Evolutionary conservation across 1,140 invertebrate genomes (phyloP), one percentile per base, ranked within the genome.

Genomic region (Philopotamus ludificatus): DNA sequence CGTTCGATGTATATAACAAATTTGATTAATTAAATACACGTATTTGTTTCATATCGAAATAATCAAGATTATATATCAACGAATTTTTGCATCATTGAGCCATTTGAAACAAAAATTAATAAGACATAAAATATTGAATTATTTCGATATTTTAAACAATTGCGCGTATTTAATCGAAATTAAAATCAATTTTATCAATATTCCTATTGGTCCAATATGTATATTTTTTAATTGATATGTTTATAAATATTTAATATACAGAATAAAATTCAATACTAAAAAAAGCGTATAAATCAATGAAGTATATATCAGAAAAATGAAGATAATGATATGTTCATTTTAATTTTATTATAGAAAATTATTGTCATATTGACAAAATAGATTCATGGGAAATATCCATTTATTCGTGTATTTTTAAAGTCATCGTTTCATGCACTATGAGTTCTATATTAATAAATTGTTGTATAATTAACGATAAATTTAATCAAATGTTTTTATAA

Each of bases 131-230:
- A n/a, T n/a, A 1, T 21, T 16, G 15, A 25, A 53, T 23, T 8
- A n/a, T 18, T 39, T 9, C 22, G 15, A 15, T 2, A 18, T 18
- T 18, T 49, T 9, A 12, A 49, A 18, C 2, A 21, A 21, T 15
- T 10, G n/a, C 15, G 28, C 21, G 23, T 7, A 22, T 26, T 53
- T 3, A 9, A 16, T 3, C 23, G 50, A 12, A 26, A 16, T 53
- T 49, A 21, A 20, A 21, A 21, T 21, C 20, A 54, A 54, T 51
- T 51, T 55, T 18, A 28, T 28, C 12, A 28, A 4, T 54, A 55
- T 55, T 55, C 23, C 10, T 57, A 57, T 57, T 57, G 54, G 54
- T 57, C 54, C 54, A 39, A 20, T 39, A 18, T 2, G 20, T 8
- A 23, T 53, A 22, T 53, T 53, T 20, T 42, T 20, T 39, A 55